Percentiles rank a stretch among this genome's conserved stretches.
These are phyloP conservation scores for Enteromius thamalakanensis DNA, from an alignment of 2,797 vertebrate genomes.

Conservation along the genomic window DNA sequence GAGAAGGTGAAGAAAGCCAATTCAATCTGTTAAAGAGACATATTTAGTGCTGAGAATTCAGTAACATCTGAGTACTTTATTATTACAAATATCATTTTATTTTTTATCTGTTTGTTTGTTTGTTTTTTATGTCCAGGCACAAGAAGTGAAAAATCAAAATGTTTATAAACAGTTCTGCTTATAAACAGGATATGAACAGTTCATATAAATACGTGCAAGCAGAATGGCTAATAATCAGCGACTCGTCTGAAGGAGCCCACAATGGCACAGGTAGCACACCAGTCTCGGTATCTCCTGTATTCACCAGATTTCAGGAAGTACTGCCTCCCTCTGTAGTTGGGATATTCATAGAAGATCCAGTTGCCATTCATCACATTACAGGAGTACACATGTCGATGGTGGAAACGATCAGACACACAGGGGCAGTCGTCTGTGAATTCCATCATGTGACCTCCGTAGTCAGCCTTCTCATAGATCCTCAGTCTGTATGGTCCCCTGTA, in stretches of 20 bases:
- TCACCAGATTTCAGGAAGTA: conserved; percentile 80
- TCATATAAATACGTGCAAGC: conserved; percentile 74
- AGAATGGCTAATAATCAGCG: conserved; percentile 78
- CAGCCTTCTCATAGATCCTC: conserved; percentile 82
- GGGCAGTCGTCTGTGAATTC: conserved; percentile 84
- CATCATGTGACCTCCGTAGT: conserved; percentile 83
- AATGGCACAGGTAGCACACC: conserved; percentile 81
- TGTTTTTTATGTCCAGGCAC: conserved; percentile 10
- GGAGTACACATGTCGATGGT: conserved; percentile 82
- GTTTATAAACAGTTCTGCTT: conserved; percentile 44
- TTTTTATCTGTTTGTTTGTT: not conserved
- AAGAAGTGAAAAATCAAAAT: conserved; percentile 38
- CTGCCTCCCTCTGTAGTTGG: conserved; percentile 81
- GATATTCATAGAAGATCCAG: conserved; percentile 86
- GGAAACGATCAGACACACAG: conserved; percentile 84
- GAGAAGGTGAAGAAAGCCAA: not conserved
- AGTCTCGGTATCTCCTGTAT: conserved; percentile 82
- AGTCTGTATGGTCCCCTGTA: conserved; percentile 81
- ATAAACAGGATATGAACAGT: conserved; percentile 60
- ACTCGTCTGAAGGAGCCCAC: conserved; percentile 82
- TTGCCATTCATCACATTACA: conserved; percentile 81
- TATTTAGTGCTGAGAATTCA: conserved; percentile 14
- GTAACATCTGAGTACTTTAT: conserved; percentile 5
- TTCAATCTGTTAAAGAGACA: not conserved
- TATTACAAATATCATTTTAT: conserved; percentile 41